phyloP scores from a whole-genome alignment of 1,140 invertebrate species.

The Campodea augens region DNA sequence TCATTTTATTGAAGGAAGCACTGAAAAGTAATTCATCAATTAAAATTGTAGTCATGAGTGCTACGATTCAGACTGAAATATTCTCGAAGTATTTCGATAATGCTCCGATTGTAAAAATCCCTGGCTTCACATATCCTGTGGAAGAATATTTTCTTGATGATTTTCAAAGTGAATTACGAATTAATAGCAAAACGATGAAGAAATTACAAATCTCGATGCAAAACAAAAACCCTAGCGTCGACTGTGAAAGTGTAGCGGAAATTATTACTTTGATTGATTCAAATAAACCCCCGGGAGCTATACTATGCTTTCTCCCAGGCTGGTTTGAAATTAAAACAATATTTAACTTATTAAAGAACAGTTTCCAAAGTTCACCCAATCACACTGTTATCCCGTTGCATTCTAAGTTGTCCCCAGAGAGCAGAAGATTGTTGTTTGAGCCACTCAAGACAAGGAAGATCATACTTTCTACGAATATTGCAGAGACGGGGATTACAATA shows the following conservation, averaged over 20 bases:
- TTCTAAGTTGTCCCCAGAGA: no score
- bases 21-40: slow-evolving; percentile 27
- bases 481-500: no score
- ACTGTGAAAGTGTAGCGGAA: slow-evolving; percentile 9
- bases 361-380: no score
- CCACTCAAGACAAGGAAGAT: no score
- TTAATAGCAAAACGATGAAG: background rate
- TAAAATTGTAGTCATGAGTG: slow-evolving; percentile 68
- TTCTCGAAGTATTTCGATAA: slow-evolving; percentile 53
- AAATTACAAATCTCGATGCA: background rate
- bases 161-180: slow-evolving; percentile 12
- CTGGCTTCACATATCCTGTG: slow-evolving; percentile 35
- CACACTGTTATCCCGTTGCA: no score
- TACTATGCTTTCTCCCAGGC: slow-evolving; percentile 43
- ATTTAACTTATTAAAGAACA: no score
- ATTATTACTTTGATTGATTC: slow-evolving; percentile 14
- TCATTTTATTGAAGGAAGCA: slow-evolving; percentile 31
- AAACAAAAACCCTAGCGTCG: slow-evolving; percentile 4
- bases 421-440: no score
- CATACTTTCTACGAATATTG: no score
- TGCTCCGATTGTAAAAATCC: slow-evolving; percentile 24
- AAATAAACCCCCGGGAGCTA: slow-evolving; percentile 30
- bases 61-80: slow-evolving; percentile 51
- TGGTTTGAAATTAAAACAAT: slow-evolving; percentile 31
- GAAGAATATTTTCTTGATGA: slow-evolving; percentile 33